Conservation (phyloP, 2,113 vertebrate species). For the Chroicocephalus ridibundus region DNA sequence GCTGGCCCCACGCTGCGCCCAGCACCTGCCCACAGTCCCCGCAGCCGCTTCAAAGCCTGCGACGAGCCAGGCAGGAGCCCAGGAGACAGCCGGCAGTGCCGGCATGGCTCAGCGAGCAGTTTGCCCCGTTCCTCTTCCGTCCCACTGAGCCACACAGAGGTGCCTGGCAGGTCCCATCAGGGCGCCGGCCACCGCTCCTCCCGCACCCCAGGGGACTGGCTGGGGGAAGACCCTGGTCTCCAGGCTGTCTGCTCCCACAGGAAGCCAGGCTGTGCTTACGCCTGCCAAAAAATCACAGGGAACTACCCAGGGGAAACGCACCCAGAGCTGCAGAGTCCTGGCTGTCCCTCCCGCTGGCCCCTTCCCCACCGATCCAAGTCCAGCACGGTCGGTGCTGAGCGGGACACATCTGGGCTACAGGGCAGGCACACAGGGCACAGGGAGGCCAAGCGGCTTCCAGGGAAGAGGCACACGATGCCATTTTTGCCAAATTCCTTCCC, state of each 20-base stretch:
- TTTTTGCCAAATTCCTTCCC: not conserved
- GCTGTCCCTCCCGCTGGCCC: not conserved
- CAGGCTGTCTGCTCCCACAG: not conserved
- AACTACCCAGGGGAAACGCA: not conserved
- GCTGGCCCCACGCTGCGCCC: not conserved
- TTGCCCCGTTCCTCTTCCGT: not conserved
- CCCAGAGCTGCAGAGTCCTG: not conserved
- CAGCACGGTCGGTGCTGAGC: fast-evolving
- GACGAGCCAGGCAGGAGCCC: not conserved
- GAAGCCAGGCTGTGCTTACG: fast-evolving
- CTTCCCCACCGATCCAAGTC: fast-evolving
- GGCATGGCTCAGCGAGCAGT: fast-evolving
- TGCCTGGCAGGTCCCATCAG: not conserved
- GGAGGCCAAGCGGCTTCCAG: not conserved
- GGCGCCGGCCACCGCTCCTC: not conserved
- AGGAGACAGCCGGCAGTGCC: not conserved
- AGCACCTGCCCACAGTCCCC: not conserved
- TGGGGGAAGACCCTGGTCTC: not conserved
- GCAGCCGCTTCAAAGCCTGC: not conserved
- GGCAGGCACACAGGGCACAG: not conserved
- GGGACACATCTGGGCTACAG: fast-evolving
- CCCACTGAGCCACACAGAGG: fast-evolving
- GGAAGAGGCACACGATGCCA: fast-evolving
- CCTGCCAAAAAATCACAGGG: not conserved
- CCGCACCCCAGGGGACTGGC: no score